phyloP scores from a whole-genome alignment of 2,797 vertebrate species.

The Pseudocheirus occidentalis region DNA sequence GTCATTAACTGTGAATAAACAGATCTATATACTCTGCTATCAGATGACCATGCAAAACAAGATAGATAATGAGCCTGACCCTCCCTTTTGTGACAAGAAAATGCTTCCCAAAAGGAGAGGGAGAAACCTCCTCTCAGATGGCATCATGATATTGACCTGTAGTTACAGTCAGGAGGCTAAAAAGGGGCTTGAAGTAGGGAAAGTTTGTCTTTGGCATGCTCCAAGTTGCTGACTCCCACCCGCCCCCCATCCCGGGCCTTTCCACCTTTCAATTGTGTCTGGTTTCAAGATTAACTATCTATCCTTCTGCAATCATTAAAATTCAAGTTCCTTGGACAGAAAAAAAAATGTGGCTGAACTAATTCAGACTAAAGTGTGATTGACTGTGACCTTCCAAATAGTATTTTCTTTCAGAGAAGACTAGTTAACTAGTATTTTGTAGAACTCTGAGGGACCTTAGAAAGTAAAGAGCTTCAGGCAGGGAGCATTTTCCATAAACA shows the following conservation, averaged over 20 bases:
- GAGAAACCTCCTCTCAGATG: neutral
- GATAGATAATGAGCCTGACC: neutral
- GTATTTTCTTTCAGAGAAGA: neutral
- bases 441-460: neutral
- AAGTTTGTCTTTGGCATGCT: neutral
- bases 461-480: neutral
- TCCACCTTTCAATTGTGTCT: neutral
- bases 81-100: neutral
- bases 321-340: neutral
- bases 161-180: neutral
- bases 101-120: neutral
- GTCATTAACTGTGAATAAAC: neutral
- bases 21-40: neutral
- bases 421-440: constrained; percentile 9
- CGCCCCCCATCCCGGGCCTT: neutral
- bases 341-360: neutral
- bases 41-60: neutral
- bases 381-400: neutral
- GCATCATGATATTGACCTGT: neutral
- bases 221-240: neutral
- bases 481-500: neutral
- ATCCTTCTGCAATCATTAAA: neutral
- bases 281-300: neutral
- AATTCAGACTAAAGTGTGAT: neutral
- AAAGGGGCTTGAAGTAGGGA: neutral